Base-by-base conservation (phyloP, 2,888 invertebrate genomes). In the Agonopterix heracliana region DNA sequence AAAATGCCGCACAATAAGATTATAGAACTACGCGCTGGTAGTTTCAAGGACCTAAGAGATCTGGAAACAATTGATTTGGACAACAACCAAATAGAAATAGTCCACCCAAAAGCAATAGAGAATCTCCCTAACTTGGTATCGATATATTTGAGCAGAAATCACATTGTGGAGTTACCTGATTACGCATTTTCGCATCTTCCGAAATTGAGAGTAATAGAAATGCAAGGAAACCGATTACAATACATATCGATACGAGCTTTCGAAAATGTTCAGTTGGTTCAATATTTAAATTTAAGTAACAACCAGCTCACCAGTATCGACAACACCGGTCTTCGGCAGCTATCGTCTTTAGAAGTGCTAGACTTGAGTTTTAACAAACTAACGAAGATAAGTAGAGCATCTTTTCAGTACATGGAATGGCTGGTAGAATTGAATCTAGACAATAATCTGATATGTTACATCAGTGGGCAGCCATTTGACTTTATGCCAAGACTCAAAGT, bases 391-490 rank as follows among this genome's bases (percentile, higher is more conserved):
- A 90, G 92, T n/a, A 92, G 91, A 55, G 90, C 95, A 59, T 91
- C 91, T 0, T 85, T 92, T 57, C 91, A 93, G 54, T 90, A 92
- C 48, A 92, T 97, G 90, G 95, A 95, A 71, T 96, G 96, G 93
- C 83, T 97, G 48, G 95, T 96, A 0, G 96, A 96, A 72, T 77
- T 97, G 4, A 94, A 94, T 88, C 90, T 96, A 85, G 95, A 96
- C 71, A 93, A 94, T 75, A 96, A 96, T 81, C 89, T 91, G 53
- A 93, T 96, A 62, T 96, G 96, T 71, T 90, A 91, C 45, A 93
- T 96, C 47, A 92, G 93, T 63, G 95, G 94, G 2, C 91, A 93
- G 34, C 95, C 95, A 1, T 96, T 96, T 74, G 93, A 95, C 68
- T 92, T 91, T 26, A 96, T 96, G 96, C 93, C 95, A 2, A 90